These are phyloP conservation scores for Smutsia gigantea DNA, from an alignment of 2,797 vertebrate species.

Conservation along the genomic window DNA sequence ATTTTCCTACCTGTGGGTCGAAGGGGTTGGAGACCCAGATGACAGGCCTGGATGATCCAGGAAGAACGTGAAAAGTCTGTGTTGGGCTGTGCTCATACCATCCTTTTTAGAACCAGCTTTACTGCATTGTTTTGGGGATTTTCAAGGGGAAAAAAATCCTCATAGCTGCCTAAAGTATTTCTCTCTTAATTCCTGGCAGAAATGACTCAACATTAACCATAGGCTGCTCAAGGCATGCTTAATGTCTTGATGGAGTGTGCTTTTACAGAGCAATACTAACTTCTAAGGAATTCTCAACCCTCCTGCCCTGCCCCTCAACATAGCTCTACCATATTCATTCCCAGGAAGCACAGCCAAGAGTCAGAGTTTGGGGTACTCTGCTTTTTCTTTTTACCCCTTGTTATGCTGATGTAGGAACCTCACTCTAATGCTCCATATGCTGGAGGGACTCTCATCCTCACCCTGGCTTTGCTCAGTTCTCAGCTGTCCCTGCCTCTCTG, in stretches of 20 bases:
- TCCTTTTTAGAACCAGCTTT: background rate
- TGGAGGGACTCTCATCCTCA: background rate
- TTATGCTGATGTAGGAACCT: background rate
- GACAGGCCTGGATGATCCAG: slow-evolving; percentile 26
- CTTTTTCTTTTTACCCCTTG: background rate
- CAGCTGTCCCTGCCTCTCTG: background rate
- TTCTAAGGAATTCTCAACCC: background rate
- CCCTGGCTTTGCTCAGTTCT: background rate
- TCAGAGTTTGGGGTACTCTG: background rate
- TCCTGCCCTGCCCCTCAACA: background rate
- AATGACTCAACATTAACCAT: background rate
- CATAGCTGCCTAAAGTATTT: background rate
- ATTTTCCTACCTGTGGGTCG: slow-evolving; percentile 53
- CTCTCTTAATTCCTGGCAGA: slow-evolving; percentile 31
- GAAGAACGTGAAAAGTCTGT: background rate
- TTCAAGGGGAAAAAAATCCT: background rate
- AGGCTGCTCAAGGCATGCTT: background rate
- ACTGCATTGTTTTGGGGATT: background rate
- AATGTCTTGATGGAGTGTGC: background rate
- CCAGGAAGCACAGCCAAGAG: background rate
- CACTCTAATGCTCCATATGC: no score
- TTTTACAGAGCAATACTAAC: background rate
- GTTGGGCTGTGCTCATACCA: background rate
- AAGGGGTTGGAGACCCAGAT: background rate
- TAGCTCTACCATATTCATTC: background rate